Evolutionary conservation across 2,797 vertebrate genomes (phyloP).

Genomic region (Gymnopithys bicolor): DNA sequence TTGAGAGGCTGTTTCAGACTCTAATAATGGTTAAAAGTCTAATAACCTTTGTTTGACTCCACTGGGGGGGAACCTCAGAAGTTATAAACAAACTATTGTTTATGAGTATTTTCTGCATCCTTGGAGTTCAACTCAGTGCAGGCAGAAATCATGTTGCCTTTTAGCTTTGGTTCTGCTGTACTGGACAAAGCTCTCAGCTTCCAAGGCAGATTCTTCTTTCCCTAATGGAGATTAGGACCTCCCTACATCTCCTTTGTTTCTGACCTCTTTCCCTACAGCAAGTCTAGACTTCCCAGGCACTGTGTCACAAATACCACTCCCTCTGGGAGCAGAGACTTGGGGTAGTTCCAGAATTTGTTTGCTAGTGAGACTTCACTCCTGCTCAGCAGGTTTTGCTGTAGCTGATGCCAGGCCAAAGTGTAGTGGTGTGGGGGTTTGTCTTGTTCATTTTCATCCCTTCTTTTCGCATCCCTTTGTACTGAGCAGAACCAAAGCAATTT

Average conservation of each 20-base stretch:
- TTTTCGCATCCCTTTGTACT: not conserved
- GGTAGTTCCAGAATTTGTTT: not conserved
- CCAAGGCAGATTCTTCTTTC: not conserved
- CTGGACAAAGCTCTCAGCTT: not conserved
- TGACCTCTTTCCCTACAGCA: not conserved
- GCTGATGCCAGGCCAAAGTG: not conserved
- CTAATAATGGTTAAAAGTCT: not conserved
- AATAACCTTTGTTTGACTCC: not conserved
- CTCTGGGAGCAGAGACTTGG: not conserved
- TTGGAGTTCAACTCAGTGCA: not conserved
- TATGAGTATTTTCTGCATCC: not conserved
- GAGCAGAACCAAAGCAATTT: not conserved
- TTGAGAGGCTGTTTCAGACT: not conserved
- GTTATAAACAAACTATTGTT: not conserved
- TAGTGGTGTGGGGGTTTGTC: not conserved
- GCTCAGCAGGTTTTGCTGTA: slow-evolving; percentile 25
- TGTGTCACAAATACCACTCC: accelerated
- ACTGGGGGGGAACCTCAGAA: not conserved
- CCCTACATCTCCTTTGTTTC: not conserved
- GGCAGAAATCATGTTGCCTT: not conserved
- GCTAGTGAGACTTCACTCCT: not conserved
- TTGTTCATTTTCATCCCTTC: not conserved
- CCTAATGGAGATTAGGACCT: not conserved
- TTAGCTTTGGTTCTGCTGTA: not conserved
- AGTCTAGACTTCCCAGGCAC: not conserved